Conservation (phyloP, 1,140 invertebrate species). For the Caenorhabditis remanei region DNA sequence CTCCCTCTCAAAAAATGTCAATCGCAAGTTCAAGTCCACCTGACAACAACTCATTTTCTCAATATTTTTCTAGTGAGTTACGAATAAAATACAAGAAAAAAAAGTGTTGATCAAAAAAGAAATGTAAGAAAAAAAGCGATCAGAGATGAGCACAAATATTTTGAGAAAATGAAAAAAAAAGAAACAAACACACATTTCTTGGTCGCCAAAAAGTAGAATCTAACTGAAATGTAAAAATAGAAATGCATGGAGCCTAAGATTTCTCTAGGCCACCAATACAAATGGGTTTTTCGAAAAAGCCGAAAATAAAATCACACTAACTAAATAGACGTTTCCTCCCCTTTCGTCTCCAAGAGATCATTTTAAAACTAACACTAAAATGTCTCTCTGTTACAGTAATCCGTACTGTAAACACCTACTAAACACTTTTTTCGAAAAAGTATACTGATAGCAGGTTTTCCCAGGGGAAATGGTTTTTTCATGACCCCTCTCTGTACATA, state of each 20-base stretch:
- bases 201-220: neutral
- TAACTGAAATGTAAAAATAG: no score
- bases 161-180: neutral
- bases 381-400: neutral
- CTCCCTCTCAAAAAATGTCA: no score
- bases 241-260: no score
- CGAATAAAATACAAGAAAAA: no score
- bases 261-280: no score
- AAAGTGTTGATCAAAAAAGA: neutral
- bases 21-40: no score
- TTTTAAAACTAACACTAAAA: neutral
- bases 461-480: no score
- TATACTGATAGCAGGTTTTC: neutral
- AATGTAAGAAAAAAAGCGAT: neutral
- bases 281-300: no score
- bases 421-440: neutral
- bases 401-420: neutral
- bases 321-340: neutral
- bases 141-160: conserved; percentile 27
- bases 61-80: no score
- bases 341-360: neutral
- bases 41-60: no score
- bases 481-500: neutral
- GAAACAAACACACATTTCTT: neutral
- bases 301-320: neutral